Percentiles rank a stretch among this genome's conserved stretches.
Conservation (phyloP, 2,113 vertebrate genomes). For the Lepus americanus region DNA sequence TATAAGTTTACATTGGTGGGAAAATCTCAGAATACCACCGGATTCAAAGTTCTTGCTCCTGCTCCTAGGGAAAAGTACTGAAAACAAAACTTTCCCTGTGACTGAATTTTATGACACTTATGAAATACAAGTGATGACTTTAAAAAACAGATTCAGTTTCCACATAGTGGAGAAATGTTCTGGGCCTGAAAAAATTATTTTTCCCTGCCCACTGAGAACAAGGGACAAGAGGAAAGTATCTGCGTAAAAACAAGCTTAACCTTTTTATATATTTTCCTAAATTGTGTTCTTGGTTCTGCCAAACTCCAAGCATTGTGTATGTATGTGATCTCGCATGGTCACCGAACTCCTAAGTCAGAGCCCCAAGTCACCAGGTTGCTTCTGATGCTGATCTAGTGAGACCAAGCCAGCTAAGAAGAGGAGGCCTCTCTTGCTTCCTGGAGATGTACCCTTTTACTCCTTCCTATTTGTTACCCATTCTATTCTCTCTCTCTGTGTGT, state of each 20-base stretch:
- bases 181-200: not conserved
- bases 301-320: not conserved
- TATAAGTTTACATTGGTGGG: not conserved
- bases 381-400: conserved; percentile 22
- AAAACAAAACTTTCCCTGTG: conserved; percentile 30
- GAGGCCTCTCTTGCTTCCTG: not conserved
- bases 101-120: conserved; percentile 49
- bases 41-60: conserved; percentile 8
- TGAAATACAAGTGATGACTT: conserved; percentile 33
- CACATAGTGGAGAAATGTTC: conserved; percentile 35
- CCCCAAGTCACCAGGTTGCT: not conserved
- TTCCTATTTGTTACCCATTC: not conserved
- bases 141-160: conserved; percentile 24
- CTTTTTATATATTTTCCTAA: conserved; percentile 49
- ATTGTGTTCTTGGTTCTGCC: not conserved
- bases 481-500: too few species aligned
- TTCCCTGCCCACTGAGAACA: not conserved
- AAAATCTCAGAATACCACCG: conserved; percentile 46
- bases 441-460: not conserved
- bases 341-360: not conserved
- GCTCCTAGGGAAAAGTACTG: conserved; percentile 19
- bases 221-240: not conserved
- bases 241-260: not conserved
- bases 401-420: not conserved
- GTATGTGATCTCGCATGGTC: not conserved